These are phyloP conservation scores for Microchirus variegatus DNA, from an alignment of 2,797 vertebrate genomes.

Conservation along the genomic window DNA sequence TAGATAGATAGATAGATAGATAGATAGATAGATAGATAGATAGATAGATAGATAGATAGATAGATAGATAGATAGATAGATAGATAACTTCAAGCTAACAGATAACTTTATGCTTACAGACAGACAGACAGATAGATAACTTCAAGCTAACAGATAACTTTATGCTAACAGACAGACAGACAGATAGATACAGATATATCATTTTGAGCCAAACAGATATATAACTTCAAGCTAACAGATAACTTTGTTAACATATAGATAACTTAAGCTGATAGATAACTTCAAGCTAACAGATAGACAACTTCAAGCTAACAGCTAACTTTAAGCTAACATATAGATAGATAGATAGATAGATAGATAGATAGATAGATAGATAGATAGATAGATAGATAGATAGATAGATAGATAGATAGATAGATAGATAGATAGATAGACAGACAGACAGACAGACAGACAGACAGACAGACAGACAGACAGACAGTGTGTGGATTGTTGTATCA, in stretches of 20 bases:
- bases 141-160: too few species aligned
- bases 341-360: neutral
- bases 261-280: too few species aligned
- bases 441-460: neutral
- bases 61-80: too few species aligned
- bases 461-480: neutral
- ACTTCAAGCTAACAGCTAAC: too few species aligned
- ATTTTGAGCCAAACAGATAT: too few species aligned
- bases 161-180: neutral
- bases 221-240: too few species aligned
- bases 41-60: neutral
- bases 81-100: too few species aligned
- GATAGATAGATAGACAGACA: neutral
- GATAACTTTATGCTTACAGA: too few species aligned
- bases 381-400: neutral
- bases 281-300: too few species aligned
- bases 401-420: neutral
- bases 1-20: neutral
- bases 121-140: neutral
- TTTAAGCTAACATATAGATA: too few species aligned
- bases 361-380: neutral
- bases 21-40: neutral
- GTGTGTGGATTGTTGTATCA: too few species aligned
- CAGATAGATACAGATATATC: neutral
- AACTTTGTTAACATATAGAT: too few species aligned